A percentile compares a stretch with the other conserved stretches of the same genome.
phyloP scores from a whole-genome alignment of 2,113 vertebrate genomes.

The Plectropomus leopardus region DNA sequence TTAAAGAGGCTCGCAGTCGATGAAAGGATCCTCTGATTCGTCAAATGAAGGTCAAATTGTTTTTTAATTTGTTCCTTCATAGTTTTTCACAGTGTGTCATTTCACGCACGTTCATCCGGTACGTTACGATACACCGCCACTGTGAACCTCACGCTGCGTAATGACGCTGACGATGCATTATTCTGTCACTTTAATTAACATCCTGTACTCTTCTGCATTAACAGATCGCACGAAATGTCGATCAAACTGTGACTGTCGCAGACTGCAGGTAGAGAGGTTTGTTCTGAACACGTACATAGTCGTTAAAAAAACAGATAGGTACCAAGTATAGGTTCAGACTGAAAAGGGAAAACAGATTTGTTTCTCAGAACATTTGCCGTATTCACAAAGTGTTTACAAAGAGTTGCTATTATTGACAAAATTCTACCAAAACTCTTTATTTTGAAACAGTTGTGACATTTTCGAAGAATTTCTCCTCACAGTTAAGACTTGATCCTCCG shows the following conservation, averaged over 20 bases:
- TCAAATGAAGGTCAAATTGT: slow-evolving; percentile 7
- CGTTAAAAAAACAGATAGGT: too few species aligned
- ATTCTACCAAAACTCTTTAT: too few species aligned
- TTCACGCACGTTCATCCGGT: background rate
- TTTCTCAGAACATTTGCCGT: too few species aligned
- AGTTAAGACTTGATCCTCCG: too few species aligned
- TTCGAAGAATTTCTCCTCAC: too few species aligned
- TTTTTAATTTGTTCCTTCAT: background rate
- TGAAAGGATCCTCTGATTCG: slow-evolving; percentile 12
- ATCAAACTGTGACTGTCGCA: background rate
- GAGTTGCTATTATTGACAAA: too few species aligned
- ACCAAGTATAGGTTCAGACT: background rate
- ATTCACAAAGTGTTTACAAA: too few species aligned
- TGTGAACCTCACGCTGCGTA: slow-evolving; percentile 16
- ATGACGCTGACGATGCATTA: slow-evolving; percentile 33
- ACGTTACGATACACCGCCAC: background rate
- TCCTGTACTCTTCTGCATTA: background rate
- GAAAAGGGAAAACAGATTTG: background rate
- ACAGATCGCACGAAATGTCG: background rate
- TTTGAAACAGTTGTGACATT: too few species aligned
- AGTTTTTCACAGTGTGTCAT: slow-evolving; percentile 25
- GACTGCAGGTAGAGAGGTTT: background rate
- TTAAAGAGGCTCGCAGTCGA: background rate
- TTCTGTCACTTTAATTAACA: slow-evolving; percentile 4
- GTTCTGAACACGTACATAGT: background rate